Evolutionary conservation across 2,797 vertebrate genomes (phyloP).

Genomic region (Craterocephalus amniculus): DNA sequence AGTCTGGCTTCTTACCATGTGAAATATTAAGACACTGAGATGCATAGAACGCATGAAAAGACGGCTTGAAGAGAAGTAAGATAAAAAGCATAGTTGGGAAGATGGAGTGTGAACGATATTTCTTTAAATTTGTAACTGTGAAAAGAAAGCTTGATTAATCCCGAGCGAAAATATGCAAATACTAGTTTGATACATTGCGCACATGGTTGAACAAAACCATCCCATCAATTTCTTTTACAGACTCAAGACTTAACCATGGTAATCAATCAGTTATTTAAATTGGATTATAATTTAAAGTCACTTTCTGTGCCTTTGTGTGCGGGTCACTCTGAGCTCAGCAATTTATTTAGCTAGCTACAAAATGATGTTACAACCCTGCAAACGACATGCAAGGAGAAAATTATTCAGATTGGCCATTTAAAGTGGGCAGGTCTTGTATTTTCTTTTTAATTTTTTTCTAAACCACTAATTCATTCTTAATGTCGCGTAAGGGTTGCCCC

Average conservation of each 20-base stretch:
- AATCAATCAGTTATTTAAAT: conserved; percentile 36
- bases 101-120: neutral
- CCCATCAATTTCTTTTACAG: neutral
- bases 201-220: conserved; percentile 4
- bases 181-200: conserved; percentile 10
- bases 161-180: conserved; percentile 7
- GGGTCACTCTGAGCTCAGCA: conserved; percentile 65
- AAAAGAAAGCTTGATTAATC: neutral
- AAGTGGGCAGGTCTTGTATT: conserved; percentile 17
- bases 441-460: conserved; percentile 28
- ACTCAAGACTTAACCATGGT: conserved; percentile 27
- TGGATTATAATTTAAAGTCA: conserved; percentile 43
- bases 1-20: conserved; percentile 61
- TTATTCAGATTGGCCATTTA: conserved; percentile 39
- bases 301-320: conserved; percentile 17
- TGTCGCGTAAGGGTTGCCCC: conserved; percentile 30
- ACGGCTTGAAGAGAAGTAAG: conserved; percentile 25
- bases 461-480: conserved; percentile 36
- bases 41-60: conserved; percentile 33
- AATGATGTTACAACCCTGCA: conserved; percentile 66
- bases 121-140: conserved; percentile 4
- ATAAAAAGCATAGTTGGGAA: conserved; percentile 10
- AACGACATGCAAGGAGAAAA: conserved; percentile 30
- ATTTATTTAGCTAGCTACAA: conserved; percentile 21
- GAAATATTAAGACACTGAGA: conserved; percentile 72